Evolutionary conservation across 23 tunicate species (phyloP).

Genomic region (Botrylloides violaceus): DNA sequence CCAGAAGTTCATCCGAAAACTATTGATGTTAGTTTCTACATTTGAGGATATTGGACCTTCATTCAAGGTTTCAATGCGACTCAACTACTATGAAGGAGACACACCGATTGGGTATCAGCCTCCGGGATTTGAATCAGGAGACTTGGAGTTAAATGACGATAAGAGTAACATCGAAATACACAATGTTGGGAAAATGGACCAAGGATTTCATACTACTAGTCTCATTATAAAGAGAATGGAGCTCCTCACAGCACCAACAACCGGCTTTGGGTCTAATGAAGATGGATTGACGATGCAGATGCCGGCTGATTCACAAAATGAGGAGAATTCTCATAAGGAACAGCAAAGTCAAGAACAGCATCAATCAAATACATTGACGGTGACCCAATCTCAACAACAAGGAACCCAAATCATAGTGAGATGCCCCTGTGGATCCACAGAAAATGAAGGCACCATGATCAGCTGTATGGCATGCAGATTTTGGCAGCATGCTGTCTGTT

Average conservation of each 20-base stretch:
- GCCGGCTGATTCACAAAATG: not conserved
- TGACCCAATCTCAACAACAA: not conserved
- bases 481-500: conserved; percentile 91
- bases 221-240: not conserved
- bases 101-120: conserved; percentile 72
- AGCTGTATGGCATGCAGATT: conserved; percentile 48
- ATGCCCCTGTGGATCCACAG: conserved; percentile 61
- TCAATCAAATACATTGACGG: not conserved
- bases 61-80: conserved; percentile 42
- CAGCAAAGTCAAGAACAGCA: not conserved
- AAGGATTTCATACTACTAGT: conserved; percentile 37
- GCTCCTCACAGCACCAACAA: not conserved
- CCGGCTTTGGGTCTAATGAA: not conserved
- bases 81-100: conserved; percentile 45
- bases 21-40: conserved; percentile 25
- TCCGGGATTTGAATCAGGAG: conserved; percentile 36
- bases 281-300: not conserved
- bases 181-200: conserved; percentile 38
- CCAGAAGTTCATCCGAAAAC: conserved; percentile 58
- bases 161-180: conserved; percentile 18
- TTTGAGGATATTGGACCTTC: conserved; percentile 33
- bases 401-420: conserved; percentile 38
- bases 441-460: conserved; percentile 63
- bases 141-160: conserved; percentile 19
- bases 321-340: not conserved